Evolutionary conservation across 2,113 vertebrate species (phyloP).

Genomic region (Psittacula cyanocephala): DNA sequence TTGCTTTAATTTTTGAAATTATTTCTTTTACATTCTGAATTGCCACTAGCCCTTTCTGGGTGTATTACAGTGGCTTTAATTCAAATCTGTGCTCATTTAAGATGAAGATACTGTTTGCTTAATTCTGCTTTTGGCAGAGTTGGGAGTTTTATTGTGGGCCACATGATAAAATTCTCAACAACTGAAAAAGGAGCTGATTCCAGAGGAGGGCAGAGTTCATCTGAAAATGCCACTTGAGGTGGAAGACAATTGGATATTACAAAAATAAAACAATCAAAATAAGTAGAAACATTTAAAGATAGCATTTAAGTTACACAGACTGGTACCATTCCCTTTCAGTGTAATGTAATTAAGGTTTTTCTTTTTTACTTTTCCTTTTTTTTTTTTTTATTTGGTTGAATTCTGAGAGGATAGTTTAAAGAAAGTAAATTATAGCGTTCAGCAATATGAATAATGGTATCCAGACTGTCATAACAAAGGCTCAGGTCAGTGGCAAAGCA

Average conservation of each 20-base stretch:
- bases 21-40: not conserved
- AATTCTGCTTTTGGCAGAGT: not conserved
- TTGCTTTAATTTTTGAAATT: slow-evolving; percentile 36
- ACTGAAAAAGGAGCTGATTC: not conserved
- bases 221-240: not conserved
- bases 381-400: not conserved
- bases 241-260: not conserved
- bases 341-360: not conserved
- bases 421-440: not conserved
- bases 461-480: not conserved
- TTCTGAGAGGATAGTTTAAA: not conserved
- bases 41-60: not conserved
- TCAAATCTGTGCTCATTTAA: not conserved
- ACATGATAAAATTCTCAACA: not conserved
- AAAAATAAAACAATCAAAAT: slow-evolving; percentile 2
- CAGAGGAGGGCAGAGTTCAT: not conserved
- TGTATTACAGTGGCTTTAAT: not conserved
- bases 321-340: not conserved
- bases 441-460: slow-evolving; percentile 15
- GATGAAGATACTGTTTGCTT: not conserved
- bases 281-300: not conserved
- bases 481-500: not conserved
- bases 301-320: not conserved
- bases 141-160: not conserved
- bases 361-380: not conserved